Conservation (phyloP, 2,797 vertebrate species). For the Gymnoscopelus microlampas region DNA sequence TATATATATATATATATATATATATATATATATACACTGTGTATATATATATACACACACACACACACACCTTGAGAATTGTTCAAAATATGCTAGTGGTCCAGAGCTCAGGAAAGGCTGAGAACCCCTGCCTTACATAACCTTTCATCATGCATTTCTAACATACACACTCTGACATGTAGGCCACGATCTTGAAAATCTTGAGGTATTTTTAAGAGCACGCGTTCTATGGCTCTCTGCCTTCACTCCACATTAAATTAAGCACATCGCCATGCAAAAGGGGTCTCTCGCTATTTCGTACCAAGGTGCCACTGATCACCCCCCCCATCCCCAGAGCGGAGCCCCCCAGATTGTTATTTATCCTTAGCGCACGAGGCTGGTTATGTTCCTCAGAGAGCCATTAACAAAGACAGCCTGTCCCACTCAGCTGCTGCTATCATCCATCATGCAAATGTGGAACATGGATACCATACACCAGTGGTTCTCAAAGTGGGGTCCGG, state of each 20-base stretch:
- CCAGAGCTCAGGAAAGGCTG: no score
- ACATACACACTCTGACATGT: conserved; percentile 36
- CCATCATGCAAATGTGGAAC: conserved; percentile 81
- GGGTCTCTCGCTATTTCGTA: conserved; percentile 37
- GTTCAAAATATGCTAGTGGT: no score
- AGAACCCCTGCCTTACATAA: conserved; percentile 11
- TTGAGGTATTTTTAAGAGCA: conserved; percentile 27
- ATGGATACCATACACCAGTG: conserved; percentile 36
- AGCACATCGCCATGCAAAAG: conserved; percentile 51
- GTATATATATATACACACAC: no score
- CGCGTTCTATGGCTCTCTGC: conserved; percentile 33
- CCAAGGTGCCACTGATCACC: conserved; percentile 47
- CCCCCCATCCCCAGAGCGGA: conserved; percentile 47
- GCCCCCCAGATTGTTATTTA: conserved; percentile 73
- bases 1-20: no score
- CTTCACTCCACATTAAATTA: conserved; percentile 42
- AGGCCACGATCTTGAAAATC: conserved; percentile 23
- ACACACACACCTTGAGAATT: no score
- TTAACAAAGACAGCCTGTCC: conserved; percentile 78
- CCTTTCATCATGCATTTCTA: conserved; percentile 42
- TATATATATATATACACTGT: no score
- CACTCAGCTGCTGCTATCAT: conserved; percentile 69
- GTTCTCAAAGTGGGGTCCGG: no score
- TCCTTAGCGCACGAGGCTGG: conserved; percentile 64
- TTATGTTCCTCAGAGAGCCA: conserved; percentile 79